A percentile compares a stretch with the other conserved stretches of the same genome.
Conservation (phyloP, 2,888 invertebrate species). For the Sturmia bella region DNA sequence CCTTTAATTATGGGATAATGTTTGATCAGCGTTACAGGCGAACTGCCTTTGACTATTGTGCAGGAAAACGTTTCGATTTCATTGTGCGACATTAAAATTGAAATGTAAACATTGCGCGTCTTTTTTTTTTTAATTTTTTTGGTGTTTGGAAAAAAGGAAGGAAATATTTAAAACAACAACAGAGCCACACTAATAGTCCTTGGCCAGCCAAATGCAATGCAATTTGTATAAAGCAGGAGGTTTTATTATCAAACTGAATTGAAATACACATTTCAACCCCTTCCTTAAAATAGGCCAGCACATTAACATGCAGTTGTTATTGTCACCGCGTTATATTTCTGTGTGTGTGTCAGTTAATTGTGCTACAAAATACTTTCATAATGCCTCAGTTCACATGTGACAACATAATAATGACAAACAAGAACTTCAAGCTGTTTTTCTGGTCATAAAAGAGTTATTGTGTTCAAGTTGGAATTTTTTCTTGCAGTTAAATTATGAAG, state of each 20-base stretch:
- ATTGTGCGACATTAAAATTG: slow-evolving; percentile 55
- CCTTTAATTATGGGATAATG: slow-evolving; percentile 80
- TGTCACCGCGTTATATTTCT: slow-evolving; percentile 36
- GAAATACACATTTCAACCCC: slow-evolving; percentile 54
- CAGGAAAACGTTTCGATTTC: slow-evolving; percentile 66
- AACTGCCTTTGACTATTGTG: slow-evolving; percentile 25
- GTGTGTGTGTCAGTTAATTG: background rate
- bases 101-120: slow-evolving; percentile 55
- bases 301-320: slow-evolving; percentile 10
- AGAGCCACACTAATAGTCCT: slow-evolving; percentile 59
- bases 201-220: slow-evolving; percentile 46
- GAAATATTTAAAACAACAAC: slow-evolving; percentile 48
- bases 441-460: slow-evolving; percentile 26
- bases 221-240: slow-evolving; percentile 22
- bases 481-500: slow-evolving; percentile 36
- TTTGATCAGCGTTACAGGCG: slow-evolving; percentile 73
- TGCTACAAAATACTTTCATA: slow-evolving; percentile 64
- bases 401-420: slow-evolving; percentile 56
- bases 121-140: slow-evolving; percentile 5
- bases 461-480: slow-evolving; percentile 16
- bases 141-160: slow-evolving; percentile 8
- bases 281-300: background rate
- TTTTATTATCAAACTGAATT: slow-evolving; percentile 43
- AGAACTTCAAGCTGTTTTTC: slow-evolving; percentile 43
- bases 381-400: slow-evolving; percentile 63